Evolutionary conservation across 30 jellyfish, hydroid and myxozoan genomes (phyloP).

Genomic region (Aurelia coerulea): DNA sequence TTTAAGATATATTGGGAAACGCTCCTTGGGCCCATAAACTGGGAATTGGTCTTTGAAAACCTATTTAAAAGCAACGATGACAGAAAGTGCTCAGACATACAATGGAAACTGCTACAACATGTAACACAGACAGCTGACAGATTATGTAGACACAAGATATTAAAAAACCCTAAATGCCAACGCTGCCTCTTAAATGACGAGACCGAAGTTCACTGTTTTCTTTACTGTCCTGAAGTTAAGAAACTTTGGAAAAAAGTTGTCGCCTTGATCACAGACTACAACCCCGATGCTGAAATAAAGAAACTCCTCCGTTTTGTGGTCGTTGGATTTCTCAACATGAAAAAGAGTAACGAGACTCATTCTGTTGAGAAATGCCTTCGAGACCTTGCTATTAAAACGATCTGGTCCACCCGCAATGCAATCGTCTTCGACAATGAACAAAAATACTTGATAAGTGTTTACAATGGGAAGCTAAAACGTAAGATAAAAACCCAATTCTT

Average conservation of each 20-base stretch:
- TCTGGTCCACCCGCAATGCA: neutral
- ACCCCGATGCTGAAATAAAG: neutral
- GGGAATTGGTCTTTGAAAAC: neutral
- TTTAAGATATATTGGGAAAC: neutral
- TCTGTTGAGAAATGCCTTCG: no score
- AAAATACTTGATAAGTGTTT: neutral
- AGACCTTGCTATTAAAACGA: neutral
- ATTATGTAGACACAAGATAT: neutral
- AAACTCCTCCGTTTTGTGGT: neutral
- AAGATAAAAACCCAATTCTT: neutral
- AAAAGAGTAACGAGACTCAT: no score
- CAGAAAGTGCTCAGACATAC: neutral
- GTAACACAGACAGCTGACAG: neutral
- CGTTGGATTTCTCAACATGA: neutral
- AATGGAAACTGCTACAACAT: neutral
- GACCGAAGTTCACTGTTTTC: neutral
- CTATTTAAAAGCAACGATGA: neutral
- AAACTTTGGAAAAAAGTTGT: neutral
- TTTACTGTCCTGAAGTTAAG: neutral
- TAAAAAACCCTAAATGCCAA: neutral
- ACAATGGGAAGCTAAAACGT: neutral
- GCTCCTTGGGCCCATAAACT: neutral
- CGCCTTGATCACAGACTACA: neutral
- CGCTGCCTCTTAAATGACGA: neutral
- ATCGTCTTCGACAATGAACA: neutral